Evolutionary conservation across 2,888 invertebrate genomes (phyloP).

Genomic region (Nycteola revayana): DNA sequence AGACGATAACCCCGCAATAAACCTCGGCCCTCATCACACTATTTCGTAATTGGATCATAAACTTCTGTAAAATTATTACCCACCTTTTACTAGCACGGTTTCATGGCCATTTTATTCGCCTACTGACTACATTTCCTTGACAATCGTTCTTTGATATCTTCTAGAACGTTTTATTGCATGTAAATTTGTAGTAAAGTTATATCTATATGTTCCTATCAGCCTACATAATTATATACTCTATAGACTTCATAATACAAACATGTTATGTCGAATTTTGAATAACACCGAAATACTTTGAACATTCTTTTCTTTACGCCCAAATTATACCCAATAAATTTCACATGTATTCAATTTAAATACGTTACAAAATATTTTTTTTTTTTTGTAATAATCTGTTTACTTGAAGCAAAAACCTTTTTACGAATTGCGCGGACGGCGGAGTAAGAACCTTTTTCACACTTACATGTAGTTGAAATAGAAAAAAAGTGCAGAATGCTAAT

Average conservation of each 20-base stretch:
- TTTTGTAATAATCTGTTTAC: too few species aligned
- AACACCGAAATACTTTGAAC: slow-evolving; percentile 14
- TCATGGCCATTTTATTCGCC: slow-evolving; percentile 47
- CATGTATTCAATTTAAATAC: too few species aligned
- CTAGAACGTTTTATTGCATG: slow-evolving; percentile 30
- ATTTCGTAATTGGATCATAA: slow-evolving; percentile 58
- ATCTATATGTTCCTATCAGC: too few species aligned
- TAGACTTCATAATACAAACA: slow-evolving; percentile 19
- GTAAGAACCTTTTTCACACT: too few species aligned
- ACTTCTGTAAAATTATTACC: slow-evolving; percentile 50
- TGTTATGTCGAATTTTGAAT: slow-evolving; percentile 12
- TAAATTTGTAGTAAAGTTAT: slow-evolving; percentile 22
- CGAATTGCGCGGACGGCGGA: too few species aligned
- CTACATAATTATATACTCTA: slow-evolving; percentile 15
- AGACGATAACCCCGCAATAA: slow-evolving; percentile 46
- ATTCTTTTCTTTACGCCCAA: slow-evolving; percentile 27
- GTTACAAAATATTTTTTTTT: too few species aligned
- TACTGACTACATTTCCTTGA: slow-evolving; percentile 36
- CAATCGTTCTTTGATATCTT: slow-evolving; percentile 23
- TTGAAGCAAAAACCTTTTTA: too few species aligned
- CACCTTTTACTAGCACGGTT: slow-evolving; percentile 41
- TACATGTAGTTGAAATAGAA: too few species aligned
- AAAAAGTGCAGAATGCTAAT: too few species aligned
- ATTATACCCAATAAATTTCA: slow-evolving; percentile 31
- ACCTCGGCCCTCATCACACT: slow-evolving; percentile 51